Conservation (phyloP, 2,888 invertebrate species). For the Drosophila eohydei region DNA sequence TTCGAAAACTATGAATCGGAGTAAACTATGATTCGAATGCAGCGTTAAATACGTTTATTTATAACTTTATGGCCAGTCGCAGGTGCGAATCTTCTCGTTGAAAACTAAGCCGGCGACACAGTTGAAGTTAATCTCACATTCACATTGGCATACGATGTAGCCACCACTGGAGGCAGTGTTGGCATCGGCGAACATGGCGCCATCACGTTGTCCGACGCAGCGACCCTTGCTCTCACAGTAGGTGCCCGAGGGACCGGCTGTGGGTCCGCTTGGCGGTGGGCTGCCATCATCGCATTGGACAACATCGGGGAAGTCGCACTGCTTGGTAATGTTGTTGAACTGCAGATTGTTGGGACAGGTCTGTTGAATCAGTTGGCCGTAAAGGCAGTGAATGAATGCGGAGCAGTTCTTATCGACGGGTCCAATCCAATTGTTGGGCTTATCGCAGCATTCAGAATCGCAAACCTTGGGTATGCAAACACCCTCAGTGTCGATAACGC, state of each 20-base stretch:
- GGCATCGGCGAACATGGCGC: slow-evolving; percentile 33
- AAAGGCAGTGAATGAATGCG: slow-evolving; percentile 48
- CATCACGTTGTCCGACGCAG: slow-evolving; percentile 64
- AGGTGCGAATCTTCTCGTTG: slow-evolving; percentile 34
- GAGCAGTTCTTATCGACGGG: slow-evolving; percentile 58
- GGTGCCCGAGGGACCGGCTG: slow-evolving; percentile 78
- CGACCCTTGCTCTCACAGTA: slow-evolving; percentile 61
- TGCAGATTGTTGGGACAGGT: slow-evolving; percentile 70
- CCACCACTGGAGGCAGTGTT: slow-evolving; percentile 40
- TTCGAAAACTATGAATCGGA: background rate
- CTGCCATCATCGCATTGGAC: slow-evolving; percentile 68
- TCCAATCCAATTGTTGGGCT: slow-evolving; percentile 32
- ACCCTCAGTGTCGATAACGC: slow-evolving; percentile 35
- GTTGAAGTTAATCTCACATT: slow-evolving; percentile 67
- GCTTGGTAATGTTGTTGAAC: slow-evolving; percentile 42
- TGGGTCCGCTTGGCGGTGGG: slow-evolving; percentile 70
- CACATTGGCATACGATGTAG: slow-evolving; percentile 77
- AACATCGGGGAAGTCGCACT: slow-evolving; percentile 71
- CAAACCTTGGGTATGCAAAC: slow-evolving; percentile 50
- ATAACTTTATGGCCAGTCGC: slow-evolving; percentile 71
- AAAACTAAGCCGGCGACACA: slow-evolving; percentile 60
- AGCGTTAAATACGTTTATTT: slow-evolving; percentile 39
- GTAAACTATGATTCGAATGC: slow-evolving; percentile 1
- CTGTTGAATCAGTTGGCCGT: slow-evolving; percentile 31
- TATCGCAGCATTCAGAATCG: slow-evolving; percentile 57